Conservation (phyloP, 1,140 invertebrate species). For the Popillia japonica region DNA sequence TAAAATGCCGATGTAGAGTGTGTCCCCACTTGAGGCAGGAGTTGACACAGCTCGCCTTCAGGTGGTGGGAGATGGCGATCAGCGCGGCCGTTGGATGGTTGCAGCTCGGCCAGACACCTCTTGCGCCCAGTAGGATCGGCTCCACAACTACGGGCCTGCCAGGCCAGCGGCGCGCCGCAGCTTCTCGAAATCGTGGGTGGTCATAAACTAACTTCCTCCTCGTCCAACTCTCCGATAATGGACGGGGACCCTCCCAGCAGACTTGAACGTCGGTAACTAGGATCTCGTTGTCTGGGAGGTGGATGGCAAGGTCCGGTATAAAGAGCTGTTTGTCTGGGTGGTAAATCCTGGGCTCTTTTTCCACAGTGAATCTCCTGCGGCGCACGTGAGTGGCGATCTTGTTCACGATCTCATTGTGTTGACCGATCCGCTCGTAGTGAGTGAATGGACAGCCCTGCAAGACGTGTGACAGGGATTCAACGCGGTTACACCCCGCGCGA, state of each 20-base stretch:
- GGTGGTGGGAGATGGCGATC: not conserved
- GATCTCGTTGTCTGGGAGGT: not conserved
- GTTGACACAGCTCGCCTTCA: slow-evolving; percentile 40
- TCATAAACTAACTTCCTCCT: slow-evolving; percentile 41
- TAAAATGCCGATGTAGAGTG: not conserved
- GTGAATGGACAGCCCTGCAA: slow-evolving; percentile 40
- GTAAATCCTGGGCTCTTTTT: slow-evolving; percentile 36
- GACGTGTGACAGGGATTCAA: slow-evolving; percentile 41
- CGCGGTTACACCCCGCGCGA: not conserved
- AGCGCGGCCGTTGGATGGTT: slow-evolving; percentile 32
- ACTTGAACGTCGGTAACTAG: slow-evolving; percentile 42
- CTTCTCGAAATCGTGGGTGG: slow-evolving; percentile 41
- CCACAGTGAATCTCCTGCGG: not conserved
- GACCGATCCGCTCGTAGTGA: slow-evolving; percentile 40
- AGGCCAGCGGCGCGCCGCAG: slow-evolving; percentile 25
- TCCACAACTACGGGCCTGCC: slow-evolving; percentile 25
- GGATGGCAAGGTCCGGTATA: slow-evolving; percentile 40
- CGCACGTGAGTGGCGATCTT: slow-evolving; percentile 36
- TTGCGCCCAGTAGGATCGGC: slow-evolving; percentile 41
- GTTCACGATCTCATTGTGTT: slow-evolving; percentile 36
- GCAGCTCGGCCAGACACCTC: slow-evolving; percentile 43
- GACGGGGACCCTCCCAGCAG: slow-evolving; percentile 43
- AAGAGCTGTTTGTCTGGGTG: slow-evolving; percentile 16
- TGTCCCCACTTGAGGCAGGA: not conserved
- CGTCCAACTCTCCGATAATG: slow-evolving; percentile 1